Evolutionary conservation across 2,113 vertebrate species (phyloP), one percentile per base, ranked within the genome.

Genomic region (Sceloporus undulatus): DNA sequence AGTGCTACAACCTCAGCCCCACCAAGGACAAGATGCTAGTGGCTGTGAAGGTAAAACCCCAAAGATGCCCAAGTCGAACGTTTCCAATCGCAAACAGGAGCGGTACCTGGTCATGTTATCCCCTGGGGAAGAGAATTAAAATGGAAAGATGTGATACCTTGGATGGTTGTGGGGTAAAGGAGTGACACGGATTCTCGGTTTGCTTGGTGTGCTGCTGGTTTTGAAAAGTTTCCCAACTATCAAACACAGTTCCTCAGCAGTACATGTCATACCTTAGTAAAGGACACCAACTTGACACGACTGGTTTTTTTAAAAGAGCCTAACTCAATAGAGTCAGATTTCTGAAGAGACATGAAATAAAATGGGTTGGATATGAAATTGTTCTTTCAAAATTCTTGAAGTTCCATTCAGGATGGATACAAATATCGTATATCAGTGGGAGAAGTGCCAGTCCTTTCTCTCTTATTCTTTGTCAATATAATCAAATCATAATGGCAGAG

Each of bases 1-100:
- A 99, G 94, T 99, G 99, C 95, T 99, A 99, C 97, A 99, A 99
- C 96, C 98, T 99, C 92, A 98, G 98, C 91, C 98, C 98, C 85
- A 98, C 98, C 95, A 98, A 99, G 82, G 98, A 99, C 97, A 99
- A 99, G 97, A 99, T 99, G 98, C 97, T 99, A 8, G 98, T 99
- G 84, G 98, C 98, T 65, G 98, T 99, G 91, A 99, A 99, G 98
- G 98, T 99, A 97, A 83, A 98, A 87, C 68, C 78, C 79, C 66
- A 13, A 87, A 89, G 56, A 21, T 27, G 9, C 10, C 25, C 9
- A 4, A 18, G 16, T 21, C 8, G 18, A 56, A 40, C 3, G 29
- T 4, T 8, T 78, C 40, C 19, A 52, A 29, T 18, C 11, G 18
- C 9, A 8, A n/a, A 16, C 1, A 48, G 48, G 9, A 13, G 8